Evolutionary conservation across 2,888 invertebrate genomes (phyloP), one percentile per base, ranked within the genome.

Genomic region (Eupithecia exiguata): DNA sequence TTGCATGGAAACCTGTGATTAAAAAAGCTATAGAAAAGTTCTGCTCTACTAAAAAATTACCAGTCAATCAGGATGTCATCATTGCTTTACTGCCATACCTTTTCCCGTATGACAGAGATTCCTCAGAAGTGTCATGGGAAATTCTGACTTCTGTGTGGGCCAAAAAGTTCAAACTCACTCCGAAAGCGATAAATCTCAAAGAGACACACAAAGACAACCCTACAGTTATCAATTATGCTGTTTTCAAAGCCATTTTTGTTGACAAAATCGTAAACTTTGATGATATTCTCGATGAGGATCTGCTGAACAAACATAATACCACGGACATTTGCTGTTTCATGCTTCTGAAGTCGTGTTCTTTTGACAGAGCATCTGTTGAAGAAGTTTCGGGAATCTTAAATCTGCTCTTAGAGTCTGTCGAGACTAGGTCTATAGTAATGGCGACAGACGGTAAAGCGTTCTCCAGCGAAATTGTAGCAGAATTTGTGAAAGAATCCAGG

Each of bases 41-140:
- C 70, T 95, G 95, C 68, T 86, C 92, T 0, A 78, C 92, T 0
- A 84, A 90, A 30, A 84, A 90, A 0, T 84, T 93, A 66, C 90
- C 93, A 3, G 94, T 95, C 6, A 95, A 96, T 80, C 95, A 95
- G 69, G 92, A 95, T 77, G 94, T 95, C 6, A 93, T 96, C 68
- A 85, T 96, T 49, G 92, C 95, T 0, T 87, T 96, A 35, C 86
- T 96, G 40, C 96, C 97, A 16, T 95, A 95, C 83, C 84, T 97
- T 9, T 95, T 97, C 79, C 96, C 96, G 0, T 83, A 87, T 67
- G 89, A 94, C 80, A 74, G 84, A 75, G 84, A 89, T 69, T 84
- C 88, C 25, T 86, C 87, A 43, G 78, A 86, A 74, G 77, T 89
- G 0, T 84, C 94, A 12, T 88, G 87, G 84, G 80, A 88, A 40